Conservation (phyloP, 2,113 vertebrate genomes). For the Melierax canorus region DNA sequence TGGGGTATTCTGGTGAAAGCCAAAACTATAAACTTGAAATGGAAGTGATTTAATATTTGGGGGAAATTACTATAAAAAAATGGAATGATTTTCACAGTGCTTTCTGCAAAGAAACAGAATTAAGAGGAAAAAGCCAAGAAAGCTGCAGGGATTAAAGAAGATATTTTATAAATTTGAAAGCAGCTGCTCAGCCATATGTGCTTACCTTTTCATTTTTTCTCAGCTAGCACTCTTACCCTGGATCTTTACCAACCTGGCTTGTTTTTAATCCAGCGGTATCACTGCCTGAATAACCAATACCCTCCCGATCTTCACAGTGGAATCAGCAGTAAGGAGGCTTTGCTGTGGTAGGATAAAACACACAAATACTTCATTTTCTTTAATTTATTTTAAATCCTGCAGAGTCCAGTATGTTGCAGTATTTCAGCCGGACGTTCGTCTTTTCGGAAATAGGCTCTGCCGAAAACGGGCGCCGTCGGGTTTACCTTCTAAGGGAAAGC, state of each 20-base stretch:
- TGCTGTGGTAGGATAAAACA: not conserved
- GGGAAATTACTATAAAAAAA: slow-evolving; percentile 62
- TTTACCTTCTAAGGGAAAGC: too few species aligned
- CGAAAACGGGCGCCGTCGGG: too few species aligned
- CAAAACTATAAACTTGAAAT: slow-evolving; percentile 68
- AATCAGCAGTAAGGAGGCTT: not conserved
- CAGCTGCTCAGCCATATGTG: slow-evolving; percentile 78
- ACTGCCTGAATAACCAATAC: slow-evolving; percentile 64
- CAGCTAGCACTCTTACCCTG: slow-evolving; percentile 56
- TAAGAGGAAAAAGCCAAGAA: slow-evolving; percentile 69
- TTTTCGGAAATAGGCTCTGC: too few species aligned
- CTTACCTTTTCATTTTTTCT: slow-evolving; percentile 73
- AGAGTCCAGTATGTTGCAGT: not conserved
- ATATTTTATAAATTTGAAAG: slow-evolving; percentile 76
- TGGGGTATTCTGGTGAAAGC: slow-evolving; percentile 52
- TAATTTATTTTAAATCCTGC: slow-evolving; percentile 36
- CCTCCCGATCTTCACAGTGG: slow-evolving; percentile 12
- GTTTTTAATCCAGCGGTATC: slow-evolving; percentile 65
- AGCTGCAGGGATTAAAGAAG: slow-evolving; percentile 75
- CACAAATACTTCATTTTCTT: not conserved
- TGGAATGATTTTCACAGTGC: slow-evolving; percentile 39
- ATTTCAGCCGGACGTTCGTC: too few species aligned
- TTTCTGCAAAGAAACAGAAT: slow-evolving; percentile 68
- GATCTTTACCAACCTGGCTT: slow-evolving; percentile 68
- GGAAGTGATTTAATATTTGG: slow-evolving; percentile 65